Percentiles rank a stretch among this genome's conserved stretches.
phyloP scores from a whole-genome alignment of 2,113 vertebrate species.

The Clarias batrachus region DNA sequence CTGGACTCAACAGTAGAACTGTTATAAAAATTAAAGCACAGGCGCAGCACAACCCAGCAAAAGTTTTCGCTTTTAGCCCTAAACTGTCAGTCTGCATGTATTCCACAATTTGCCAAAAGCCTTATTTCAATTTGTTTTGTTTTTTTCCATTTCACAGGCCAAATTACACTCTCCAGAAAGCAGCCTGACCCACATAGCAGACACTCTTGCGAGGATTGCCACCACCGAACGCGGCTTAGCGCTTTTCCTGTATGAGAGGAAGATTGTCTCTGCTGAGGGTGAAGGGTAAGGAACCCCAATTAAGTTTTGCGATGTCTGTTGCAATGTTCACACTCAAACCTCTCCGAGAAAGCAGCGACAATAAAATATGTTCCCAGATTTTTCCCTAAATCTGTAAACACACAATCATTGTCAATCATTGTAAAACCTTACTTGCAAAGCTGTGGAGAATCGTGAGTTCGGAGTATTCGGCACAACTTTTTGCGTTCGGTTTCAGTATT shows the following conservation, averaged over 20 bases:
- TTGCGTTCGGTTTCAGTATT: slow-evolving; percentile 62
- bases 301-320: slow-evolving; percentile 8
- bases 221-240: slow-evolving; percentile 83
- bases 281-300: slow-evolving; percentile 74
- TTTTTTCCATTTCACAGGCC: slow-evolving; percentile 65
- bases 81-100: slow-evolving; percentile 19
- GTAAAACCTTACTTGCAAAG: neutral
- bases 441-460: neutral
- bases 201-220: slow-evolving; percentile 85
- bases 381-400: neutral
- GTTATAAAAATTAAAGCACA: slow-evolving; percentile 25
- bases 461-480: neutral
- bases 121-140: slow-evolving; percentile 42
- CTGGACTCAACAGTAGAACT: neutral
- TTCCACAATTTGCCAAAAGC: slow-evolving; percentile 34
- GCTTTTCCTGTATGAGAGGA: slow-evolving; percentile 84
- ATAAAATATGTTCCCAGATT: neutral
- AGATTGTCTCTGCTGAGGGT: slow-evolving; percentile 61
- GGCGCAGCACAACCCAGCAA: slow-evolving; percentile 8
- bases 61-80: slow-evolving; percentile 17
- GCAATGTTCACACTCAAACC: neutral
- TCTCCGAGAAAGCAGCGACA: neutral
- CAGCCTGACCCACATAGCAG: slow-evolving; percentile 82
- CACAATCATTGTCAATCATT: neutral
- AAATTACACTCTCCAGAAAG: slow-evolving; percentile 75